Base-by-base conservation (phyloP, 1,140 invertebrate genomes). In the Drosophila quadrilineata region DNA sequence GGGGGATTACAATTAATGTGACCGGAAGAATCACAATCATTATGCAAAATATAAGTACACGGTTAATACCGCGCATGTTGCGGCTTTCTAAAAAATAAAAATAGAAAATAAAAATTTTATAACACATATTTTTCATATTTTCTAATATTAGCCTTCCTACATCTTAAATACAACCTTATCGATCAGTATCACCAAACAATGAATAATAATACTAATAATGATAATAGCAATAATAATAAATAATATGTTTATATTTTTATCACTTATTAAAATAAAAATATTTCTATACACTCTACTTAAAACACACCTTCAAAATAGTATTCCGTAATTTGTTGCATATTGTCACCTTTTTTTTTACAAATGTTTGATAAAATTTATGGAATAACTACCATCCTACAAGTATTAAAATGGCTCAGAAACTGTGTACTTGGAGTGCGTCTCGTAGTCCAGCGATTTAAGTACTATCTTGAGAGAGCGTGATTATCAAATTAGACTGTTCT, bases 1-100 rank as follows among this genome's bases (percentile, higher is more conserved):
- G 88, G 31, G 95, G 95, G 68, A 93, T 91, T 17, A 95, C 91
- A 52, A 96, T 93, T 17, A 96, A 89, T 48, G 93, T 90, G 52
- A 93, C 92, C 36, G 95, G 95, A 63, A 96, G 74, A 57, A 96
- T 89, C 36, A 93, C 92, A 60, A 94, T 95, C 64, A 96, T 88
- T 3, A 93, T 87, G 75, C 95, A 96, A 75, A 96, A 96, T 49
- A 93, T 91, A 43, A 95, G 82, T 21, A 96, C 94, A 85, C 94
- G 91, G 74, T 92, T 93, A 41, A 93, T 93, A 54, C 95, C 95
- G 91, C 93, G 93, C 94, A 95, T 95, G 90, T 93, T 93, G 88
- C 90, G 91, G 64, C 89, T 89, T 90, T 93, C 94, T 94, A 90
- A 53, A 92, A 93, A 71, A 35, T 75, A 82, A n/a, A 50, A 92